phyloP scores from a whole-genome alignment of 1,140 invertebrate genomes.

The Gonatopus flavifemur region DNA sequence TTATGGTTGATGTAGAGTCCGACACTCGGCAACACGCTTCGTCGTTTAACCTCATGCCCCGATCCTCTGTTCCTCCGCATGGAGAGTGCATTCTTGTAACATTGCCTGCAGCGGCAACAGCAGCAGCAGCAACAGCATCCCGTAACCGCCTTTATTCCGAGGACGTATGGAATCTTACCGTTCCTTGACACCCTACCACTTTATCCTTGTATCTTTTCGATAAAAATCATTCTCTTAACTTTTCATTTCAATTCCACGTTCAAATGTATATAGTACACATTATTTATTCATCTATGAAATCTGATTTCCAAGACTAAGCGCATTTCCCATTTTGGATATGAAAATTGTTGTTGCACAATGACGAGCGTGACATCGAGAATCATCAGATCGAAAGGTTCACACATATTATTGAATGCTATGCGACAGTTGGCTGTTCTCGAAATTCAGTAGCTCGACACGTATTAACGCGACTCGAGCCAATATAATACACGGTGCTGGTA shows the following conservation, averaged over 20 bases:
- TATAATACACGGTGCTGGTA: slow-evolving; percentile 21
- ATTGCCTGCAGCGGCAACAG: no score
- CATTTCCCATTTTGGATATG: no score
- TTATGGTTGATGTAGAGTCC: slow-evolving; percentile 44
- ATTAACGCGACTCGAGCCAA: slow-evolving; percentile 42
- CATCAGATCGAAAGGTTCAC: not conserved
- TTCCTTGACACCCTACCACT: no score
- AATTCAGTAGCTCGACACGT: slow-evolving; percentile 35
- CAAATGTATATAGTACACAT: no score
- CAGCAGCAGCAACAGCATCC: no score
- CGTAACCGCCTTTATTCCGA: slow-evolving; percentile 23
- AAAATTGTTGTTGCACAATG: no score
- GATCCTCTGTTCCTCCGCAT: slow-evolving; percentile 34
- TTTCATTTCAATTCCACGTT: no score
- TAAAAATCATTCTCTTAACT: no score
- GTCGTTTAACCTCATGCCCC: slow-evolving; percentile 56
- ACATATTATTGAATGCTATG: slow-evolving; percentile 15
- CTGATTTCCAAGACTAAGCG: no score
- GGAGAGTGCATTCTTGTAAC: slow-evolving; percentile 48
- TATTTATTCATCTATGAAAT: no score
- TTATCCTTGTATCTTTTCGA: no score
- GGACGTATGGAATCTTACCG: slow-evolving; percentile 25
- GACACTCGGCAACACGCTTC: slow-evolving; percentile 56
- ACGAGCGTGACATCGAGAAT: not conserved
- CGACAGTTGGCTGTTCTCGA: slow-evolving; percentile 43